Evolutionary conservation across 2,797 vertebrate genomes (phyloP).

Genomic region (Bradypus variegatus): DNA sequence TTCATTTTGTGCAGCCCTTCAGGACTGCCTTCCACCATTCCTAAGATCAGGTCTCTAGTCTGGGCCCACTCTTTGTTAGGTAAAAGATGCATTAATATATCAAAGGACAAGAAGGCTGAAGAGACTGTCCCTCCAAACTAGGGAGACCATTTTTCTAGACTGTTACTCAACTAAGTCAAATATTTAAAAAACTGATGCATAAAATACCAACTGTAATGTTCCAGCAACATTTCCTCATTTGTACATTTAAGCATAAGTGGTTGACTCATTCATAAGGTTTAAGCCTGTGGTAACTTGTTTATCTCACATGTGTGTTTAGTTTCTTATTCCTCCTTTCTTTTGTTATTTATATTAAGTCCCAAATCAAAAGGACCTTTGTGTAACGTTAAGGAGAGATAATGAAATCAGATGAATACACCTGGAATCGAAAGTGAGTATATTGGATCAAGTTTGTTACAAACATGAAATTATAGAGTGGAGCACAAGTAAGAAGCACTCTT

Average conservation of each 20-base stretch:
- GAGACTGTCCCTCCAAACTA: not conserved
- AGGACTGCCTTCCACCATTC: not conserved
- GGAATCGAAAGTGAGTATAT: not conserved
- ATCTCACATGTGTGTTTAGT: not conserved
- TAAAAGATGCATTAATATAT: not conserved
- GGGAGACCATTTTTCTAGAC: not conserved
- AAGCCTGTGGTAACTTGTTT: not conserved
- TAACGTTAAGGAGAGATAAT: not conserved
- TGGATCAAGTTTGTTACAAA: not conserved
- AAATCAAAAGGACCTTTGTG: not conserved
- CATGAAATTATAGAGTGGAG: not conserved
- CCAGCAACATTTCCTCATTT: not conserved
- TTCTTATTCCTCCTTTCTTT: not conserved
- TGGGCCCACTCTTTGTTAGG: not conserved
- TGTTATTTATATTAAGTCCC: constrained; percentile 19
- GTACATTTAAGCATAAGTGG: not conserved
- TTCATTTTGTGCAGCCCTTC: not conserved
- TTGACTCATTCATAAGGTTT: not conserved
- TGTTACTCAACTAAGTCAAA: constrained; percentile 16
- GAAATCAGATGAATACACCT: not conserved
- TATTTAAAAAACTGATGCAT: constrained; percentile 19
- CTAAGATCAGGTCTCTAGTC: not conserved
- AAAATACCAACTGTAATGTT: constrained; percentile 25
- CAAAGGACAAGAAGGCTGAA: not conserved
- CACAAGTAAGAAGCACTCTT: not conserved